Base-by-base conservation (phyloP, 2,113 vertebrate genomes). In the Charadrius vociferus region DNA sequence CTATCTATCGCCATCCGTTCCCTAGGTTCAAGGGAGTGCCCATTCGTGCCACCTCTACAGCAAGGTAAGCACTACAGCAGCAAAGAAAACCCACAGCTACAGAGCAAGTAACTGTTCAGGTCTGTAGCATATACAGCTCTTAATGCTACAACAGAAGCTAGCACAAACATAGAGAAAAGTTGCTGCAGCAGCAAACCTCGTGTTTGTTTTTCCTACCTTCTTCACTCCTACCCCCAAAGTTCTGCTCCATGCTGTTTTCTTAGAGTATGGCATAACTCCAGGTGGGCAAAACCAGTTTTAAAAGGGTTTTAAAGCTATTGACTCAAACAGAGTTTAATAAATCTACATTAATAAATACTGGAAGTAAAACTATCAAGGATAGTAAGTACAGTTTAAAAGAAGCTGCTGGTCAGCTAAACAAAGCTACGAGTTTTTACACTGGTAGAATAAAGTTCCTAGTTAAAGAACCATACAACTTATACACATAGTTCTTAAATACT, bases 1-100 rank as follows among this genome's bases (percentile, higher is more conserved):
- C 22, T 53, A 1, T 19, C 21, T 62, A 1, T 17, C 6, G 2
- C 49, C 63, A 58, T 1, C 45, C 1, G 0, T 23, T 70, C 34
- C 36, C 16, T 8, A 29, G 58, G 52, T 30, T 52, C 34, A 65
- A 41, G 41, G 27, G 12, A 58, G 77, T 5, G 17, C 37, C 32
- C 11, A 1, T 18, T 78, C 53, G 49, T 24, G 16, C 21, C 49
- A 30, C 21, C 36, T 63, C 50, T 45, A 26, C 22, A 24, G 39
- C n/a, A 49, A 91, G 13, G 23, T 3, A 59, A 85, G 17, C 50
- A 15, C 61, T 17, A 45, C 14, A 71, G 65, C 30, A 75, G 66
- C 20, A 36, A 41, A 73, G 59, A 24, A 62, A 65, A 23, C 12
- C 14, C 49, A 26, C 23, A 45, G 3, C 7, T 41, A 32, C n/a